Evolutionary conservation across 2,888 invertebrate species (phyloP), one percentile per base, ranked within the genome.

Genomic region (Willowsia nigromaculata): DNA sequence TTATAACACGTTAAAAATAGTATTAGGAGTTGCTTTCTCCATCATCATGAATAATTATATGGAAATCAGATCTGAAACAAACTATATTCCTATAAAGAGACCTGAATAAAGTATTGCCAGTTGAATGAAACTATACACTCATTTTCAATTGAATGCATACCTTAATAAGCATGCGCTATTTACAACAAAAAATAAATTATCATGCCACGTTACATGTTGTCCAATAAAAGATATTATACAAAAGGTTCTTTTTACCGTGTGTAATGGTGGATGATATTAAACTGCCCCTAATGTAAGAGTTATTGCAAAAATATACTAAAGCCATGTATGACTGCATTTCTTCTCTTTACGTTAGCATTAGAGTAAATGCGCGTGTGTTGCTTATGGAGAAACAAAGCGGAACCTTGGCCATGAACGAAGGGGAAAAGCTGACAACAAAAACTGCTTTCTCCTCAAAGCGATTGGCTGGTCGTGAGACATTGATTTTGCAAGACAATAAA

Each of bases 91-190:
- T 83, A 37, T n/a, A 65, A 83, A 68, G 83, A 83, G 65, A 83
- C 83, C 83, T 83, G 83, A 83, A 68, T 68, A 81, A 81, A 81
- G n/a, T 22, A 81, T 65, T 74, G 25, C 59, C 56, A 27, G 84
- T 59, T 33, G 33, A 33, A 18, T n/a, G 53, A 78, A 78, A 53
- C 25, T 43, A 47, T 25, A 7, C 30, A 50, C n/a, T n/a, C n/a
- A n/a, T n/a, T n/a, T n/a, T n/a, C n/a, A n/a, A n/a, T n/a, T 25
- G 4, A 11, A 47, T 27, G 43, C 25, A 74, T 47, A n/a, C n/a
- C n/a, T n/a, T n/a, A n/a, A n/a, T n/a, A n/a, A n/a, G n/a, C n/a
- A n/a, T n/a, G n/a, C n/a, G n/a, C n/a, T n/a, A n/a, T n/a, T n/a
- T n/a, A n/a, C n/a, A n/a, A n/a, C n/a, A n/a, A n/a, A n/a, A n/a